phyloP scores from a whole-genome alignment of 2,888 invertebrate species.

The Schizaphis graminum region DNA sequence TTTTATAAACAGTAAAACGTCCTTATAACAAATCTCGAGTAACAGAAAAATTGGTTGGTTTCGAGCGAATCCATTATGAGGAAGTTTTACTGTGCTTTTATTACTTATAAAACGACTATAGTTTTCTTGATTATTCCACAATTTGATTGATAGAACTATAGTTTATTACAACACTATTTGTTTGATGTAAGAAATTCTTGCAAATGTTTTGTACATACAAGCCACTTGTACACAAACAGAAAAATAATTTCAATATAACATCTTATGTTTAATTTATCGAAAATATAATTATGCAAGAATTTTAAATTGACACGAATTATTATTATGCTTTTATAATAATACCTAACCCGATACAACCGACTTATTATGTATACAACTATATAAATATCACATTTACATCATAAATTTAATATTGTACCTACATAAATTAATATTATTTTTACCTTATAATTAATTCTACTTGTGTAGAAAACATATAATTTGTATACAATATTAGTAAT shows the following conservation, averaged over 20 bases:
- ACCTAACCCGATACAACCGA: background rate
- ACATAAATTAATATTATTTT: constrained; percentile 3
- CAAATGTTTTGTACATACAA: background rate
- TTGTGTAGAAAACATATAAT: background rate
- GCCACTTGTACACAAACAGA: background rate
- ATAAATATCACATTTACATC: constrained; percentile 39
- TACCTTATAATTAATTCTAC: background rate
- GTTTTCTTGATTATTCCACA: constrained; percentile 4
- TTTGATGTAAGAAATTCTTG: background rate
- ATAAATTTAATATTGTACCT: background rate
- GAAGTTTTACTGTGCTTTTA: background rate
- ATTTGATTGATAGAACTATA: background rate
- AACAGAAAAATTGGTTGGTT: too few species aligned
- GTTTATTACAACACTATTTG: background rate
- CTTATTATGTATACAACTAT: background rate
- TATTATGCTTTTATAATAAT: constrained; percentile 6
- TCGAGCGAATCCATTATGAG: too few species aligned
- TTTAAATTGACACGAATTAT: constrained; percentile 14
- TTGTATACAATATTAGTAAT: constrained; percentile 21
- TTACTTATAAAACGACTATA: background rate
- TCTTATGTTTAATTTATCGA: background rate
- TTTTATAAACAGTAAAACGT: background rate
- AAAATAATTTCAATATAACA: background rate
- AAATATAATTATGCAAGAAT: constrained; percentile 11
- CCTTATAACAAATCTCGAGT: too few species aligned